Base-by-base conservation (phyloP, 2,888 invertebrate genomes). In the Cheilosia scutellata region DNA sequence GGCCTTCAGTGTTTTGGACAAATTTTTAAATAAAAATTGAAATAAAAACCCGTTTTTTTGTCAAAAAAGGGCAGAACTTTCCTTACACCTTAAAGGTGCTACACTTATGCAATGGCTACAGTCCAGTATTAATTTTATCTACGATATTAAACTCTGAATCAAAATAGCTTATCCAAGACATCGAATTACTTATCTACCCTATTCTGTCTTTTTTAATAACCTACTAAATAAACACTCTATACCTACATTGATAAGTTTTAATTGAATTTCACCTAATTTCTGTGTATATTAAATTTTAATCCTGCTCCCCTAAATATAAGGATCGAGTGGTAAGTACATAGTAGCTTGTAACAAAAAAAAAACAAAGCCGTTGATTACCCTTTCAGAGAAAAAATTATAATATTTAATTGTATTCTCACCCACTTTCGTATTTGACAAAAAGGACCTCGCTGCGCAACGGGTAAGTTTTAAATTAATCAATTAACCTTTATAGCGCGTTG, bases 261-360 rank as follows among this genome's bases (percentile, higher is more conserved):
- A 25, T 51, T 51, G 11, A 51, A 51, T 49, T 25, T 6, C 20
- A 49, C 6, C 20, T 11, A 49, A 49, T 49, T 49, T 49, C 20
- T 49, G 51, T 16, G 47, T 63, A 37, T 4, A 37, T 11, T 63
- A 31, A 47, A 51, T 29, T 42, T 53, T 55, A 27, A 27, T 44
- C 2, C 44, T 62, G 13, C 42, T 6, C 4, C 16, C 25, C 5
- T 2, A n/a, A n/a, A 11, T 83, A 13, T 31, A 77, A 93, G 93
- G 93, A 93, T 89, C 91, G 93, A 75, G 90, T 90, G 91, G 93
- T 93, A 91, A 93, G 93, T 91, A 84, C 65, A 88, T 87, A 37
- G 9, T 37, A 11, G 37, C 37, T 0, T 2, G 37, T 11, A 37
- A 37, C 37, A 37, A 37, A 37, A 5, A 29, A 31, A 37, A 37